Base-by-base conservation (phyloP, 2,797 vertebrate species). In the Falco columbarius region DNA sequence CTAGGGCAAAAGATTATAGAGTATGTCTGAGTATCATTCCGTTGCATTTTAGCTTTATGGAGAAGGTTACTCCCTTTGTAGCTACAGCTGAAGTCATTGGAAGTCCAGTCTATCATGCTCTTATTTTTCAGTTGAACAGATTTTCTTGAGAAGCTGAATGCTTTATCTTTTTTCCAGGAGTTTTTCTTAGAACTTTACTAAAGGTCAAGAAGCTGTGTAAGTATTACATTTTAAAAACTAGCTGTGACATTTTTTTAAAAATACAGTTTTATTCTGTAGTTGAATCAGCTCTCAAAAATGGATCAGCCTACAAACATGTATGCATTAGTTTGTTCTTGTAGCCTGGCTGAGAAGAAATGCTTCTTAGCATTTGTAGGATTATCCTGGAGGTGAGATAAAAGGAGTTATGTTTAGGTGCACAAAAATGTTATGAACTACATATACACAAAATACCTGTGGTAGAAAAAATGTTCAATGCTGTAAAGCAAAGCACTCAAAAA, bases 231-330 rank as follows among this genome's bases (percentile, higher is more conserved):
- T 92, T 83, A n/a, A 66, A 93, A 36, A 34, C 36, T 71, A 40
- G 2, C 26, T 77, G 56, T 27, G 21, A 8, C 3, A 1, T 19
- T 27, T 81, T 77, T 68, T 52, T n/a, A 40, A 0, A 0, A 70
- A 61, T 27, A 36, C 22, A 29, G 14, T 67, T 87, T 75, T 63
- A 61, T 23, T 74, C 84, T 67, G 44, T 34, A 51, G 21, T 75
- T 82, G 36, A 52, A 52, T 85, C 32, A 44, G 38, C 18, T 85
- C 52, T 81, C 34, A 67, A 22, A 93, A 88, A 56, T 32, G 16
- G 24, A 7, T 80, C 47, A 30, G 11, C 40, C 22, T 62, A 47
- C 34, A 63, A 63, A 40, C n/a, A 65, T 46, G 49, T 6, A 9
- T 65, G 58, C 47, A 84, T 54, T 54, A 38, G 6, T 59, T 75